Conservation (phyloP, 2,888 invertebrate species). For the Auanema sp. region DNA sequence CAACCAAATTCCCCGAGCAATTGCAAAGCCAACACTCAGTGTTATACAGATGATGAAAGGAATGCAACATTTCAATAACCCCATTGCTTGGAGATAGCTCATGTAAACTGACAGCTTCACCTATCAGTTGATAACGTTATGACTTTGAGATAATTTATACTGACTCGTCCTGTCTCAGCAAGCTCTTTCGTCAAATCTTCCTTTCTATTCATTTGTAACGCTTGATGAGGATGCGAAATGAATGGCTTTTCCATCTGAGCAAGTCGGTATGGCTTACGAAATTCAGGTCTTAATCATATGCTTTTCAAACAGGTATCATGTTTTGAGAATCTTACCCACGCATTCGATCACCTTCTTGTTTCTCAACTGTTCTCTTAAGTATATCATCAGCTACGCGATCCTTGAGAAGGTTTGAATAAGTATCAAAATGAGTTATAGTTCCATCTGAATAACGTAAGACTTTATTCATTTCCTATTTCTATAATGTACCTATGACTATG, state of each 20-base stretch:
- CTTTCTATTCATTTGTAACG: too few species aligned
- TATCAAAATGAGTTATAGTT: slow-evolving; percentile 44
- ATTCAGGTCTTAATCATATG: neutral
- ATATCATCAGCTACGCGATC: slow-evolving; percentile 33
- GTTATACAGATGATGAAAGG: slow-evolving; percentile 32
- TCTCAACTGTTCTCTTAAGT: slow-evolving; percentile 33
- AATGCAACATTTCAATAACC: slow-evolving; percentile 42
- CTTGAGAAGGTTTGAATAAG: slow-evolving; percentile 32
- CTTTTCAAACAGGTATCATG: too few species aligned
- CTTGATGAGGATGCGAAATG: too few species aligned
- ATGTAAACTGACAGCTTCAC: slow-evolving; percentile 54
- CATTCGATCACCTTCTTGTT: slow-evolving; percentile 22
- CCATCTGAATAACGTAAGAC: slow-evolving; percentile 9
- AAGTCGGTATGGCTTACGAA: slow-evolving; percentile 32
- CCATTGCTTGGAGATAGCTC: slow-evolving; percentile 58
- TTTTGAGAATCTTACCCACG: too few species aligned
- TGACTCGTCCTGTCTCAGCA: slow-evolving; percentile 56
- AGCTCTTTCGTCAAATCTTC: slow-evolving; percentile 39
- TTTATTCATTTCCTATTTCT: neutral
- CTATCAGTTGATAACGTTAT: slow-evolving; percentile 16
- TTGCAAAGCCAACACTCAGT: slow-evolving; percentile 42
- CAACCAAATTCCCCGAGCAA: slow-evolving; percentile 59
- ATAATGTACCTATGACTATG: slow-evolving; percentile 74
- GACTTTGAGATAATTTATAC: too few species aligned
- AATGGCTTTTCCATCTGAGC: too few species aligned